Evolutionary conservation across 35 echinoderm and acorn worm genomes (phyloP).

Genomic region (Anneissia japonica): DNA sequence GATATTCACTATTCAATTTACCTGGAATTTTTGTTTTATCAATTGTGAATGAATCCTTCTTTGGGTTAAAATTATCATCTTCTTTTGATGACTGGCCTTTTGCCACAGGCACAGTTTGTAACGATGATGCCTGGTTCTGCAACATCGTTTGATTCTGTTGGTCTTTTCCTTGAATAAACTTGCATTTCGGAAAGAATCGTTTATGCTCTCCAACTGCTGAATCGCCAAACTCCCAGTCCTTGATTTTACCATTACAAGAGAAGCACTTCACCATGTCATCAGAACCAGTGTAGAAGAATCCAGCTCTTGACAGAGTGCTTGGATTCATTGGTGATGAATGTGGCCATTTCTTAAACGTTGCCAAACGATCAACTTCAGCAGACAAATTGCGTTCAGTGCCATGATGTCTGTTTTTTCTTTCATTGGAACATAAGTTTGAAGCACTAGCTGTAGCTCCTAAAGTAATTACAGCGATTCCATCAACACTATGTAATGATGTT

Average conservation of each 20-base stretch:
- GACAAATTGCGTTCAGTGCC: not conserved
- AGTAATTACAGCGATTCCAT: not conserved
- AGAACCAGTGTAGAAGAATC: constrained; percentile 68
- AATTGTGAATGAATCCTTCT: not conserved
- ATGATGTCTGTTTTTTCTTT: too few relatives aligned
- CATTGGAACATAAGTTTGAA: too few relatives aligned
- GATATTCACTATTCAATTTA: constrained; percentile 52
- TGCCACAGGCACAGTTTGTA: not conserved
- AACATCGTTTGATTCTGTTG: constrained; percentile 47
- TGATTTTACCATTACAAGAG: constrained; percentile 62
- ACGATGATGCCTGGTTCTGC: not conserved
- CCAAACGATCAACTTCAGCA: constrained; percentile 20
- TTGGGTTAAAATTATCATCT: not conserved
- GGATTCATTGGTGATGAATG: constrained; percentile 38
- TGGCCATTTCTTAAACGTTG: constrained; percentile 64
- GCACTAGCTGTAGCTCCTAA: not conserved
- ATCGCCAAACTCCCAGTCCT: constrained; percentile 81
- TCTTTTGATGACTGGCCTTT: not conserved
- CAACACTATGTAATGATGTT: not conserved
- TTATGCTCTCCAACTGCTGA: constrained; percentile 91
- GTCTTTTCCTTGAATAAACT: constrained; percentile 54
- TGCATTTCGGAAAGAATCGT: constrained; percentile 66
- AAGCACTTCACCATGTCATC: constrained; percentile 85
- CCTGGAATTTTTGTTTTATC: not conserved
- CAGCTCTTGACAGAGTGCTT: constrained; percentile 65